Conservation (phyloP, 2,113 vertebrate species). For the Carassius carassius region DNA sequence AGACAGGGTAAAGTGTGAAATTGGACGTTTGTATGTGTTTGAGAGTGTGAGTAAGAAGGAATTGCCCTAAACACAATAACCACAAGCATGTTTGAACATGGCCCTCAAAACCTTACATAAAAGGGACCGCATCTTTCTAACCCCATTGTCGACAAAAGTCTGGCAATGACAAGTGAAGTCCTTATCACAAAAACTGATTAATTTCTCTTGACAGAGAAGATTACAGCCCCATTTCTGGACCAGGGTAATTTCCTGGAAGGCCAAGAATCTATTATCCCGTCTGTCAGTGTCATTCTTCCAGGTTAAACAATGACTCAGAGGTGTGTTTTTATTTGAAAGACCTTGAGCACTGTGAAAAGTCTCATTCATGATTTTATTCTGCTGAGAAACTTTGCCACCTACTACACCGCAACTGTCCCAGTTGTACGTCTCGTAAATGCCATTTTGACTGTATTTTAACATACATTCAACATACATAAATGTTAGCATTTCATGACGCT, state of each 20-base stretch:
- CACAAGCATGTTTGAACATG: conserved; percentile 31
- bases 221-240: not conserved
- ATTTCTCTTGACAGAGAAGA: conserved; percentile 7
- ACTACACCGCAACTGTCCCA: too few species aligned
- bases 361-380: too few species aligned
- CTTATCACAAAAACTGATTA: conserved; percentile 13
- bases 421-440: too few species aligned
- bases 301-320: conserved; percentile 66
- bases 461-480: too few species aligned
- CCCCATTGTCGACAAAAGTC: conserved; percentile 1
- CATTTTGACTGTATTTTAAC: too few species aligned
- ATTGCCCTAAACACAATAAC: conserved; percentile 8
- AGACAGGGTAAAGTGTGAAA: conserved; percentile 18
- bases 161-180: conserved; percentile 11
- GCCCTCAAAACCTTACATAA: conserved; percentile 4
- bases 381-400: too few species aligned
- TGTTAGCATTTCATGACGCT: too few species aligned
- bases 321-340: too few species aligned
- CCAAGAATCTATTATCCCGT: conserved; percentile 13
- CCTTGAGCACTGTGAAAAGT: too few species aligned
- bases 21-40: conserved; percentile 1
- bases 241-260: not conserved
- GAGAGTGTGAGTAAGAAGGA: not conserved
- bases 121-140: not conserved
- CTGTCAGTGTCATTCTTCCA: conserved; percentile 56